Percentiles rank a stretch among this genome's conserved stretches.
phyloP scores from a whole-genome alignment of 2,888 invertebrate species.

The Neuroscelio doddi region DNA sequence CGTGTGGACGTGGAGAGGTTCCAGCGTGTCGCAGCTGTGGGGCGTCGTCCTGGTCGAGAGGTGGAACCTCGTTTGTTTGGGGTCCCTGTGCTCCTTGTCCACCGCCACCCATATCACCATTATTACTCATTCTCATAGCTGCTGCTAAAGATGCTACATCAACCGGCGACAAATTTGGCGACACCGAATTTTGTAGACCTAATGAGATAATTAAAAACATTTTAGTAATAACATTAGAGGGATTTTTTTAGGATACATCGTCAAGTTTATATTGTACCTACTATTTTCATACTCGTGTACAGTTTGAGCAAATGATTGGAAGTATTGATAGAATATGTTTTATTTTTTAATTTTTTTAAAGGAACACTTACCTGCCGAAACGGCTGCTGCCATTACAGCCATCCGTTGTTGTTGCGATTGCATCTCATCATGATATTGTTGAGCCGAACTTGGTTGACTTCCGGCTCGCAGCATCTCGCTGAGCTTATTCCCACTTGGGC shows the following conservation, averaged over 20 bases:
- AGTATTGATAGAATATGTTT: no score
- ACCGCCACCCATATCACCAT: conserved; percentile 67
- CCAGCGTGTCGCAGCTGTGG: neutral
- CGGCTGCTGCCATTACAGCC: conserved; percentile 71
- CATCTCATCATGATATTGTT: conserved; percentile 74
- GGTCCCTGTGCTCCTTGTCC: conserved; percentile 69
- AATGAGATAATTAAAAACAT: no score
- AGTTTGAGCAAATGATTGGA: conserved; percentile 19
- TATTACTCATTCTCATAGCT: conserved; percentile 73
- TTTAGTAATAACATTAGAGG: no score
- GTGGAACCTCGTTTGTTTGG: conserved; percentile 67
- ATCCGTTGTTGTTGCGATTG: conserved; percentile 77
- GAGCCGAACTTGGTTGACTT: conserved; percentile 67
- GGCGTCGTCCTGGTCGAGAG: conserved; percentile 66
- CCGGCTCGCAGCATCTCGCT: conserved; percentile 70
- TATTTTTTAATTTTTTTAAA: no score
- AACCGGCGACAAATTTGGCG: conserved; percentile 69
- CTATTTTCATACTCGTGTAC: neutral
- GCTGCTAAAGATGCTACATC: conserved; percentile 70
- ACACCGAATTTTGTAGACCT: conserved; percentile 70
- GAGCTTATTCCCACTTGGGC: conserved; percentile 69
- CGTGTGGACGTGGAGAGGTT: no score
- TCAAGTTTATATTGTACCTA: no score
- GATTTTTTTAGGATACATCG: no score
- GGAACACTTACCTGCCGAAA: conserved; percentile 69